Evolutionary conservation across 1,140 invertebrate genomes (phyloP), one percentile per base, ranked within the genome.

Genomic region (Drosophila obscura): DNA sequence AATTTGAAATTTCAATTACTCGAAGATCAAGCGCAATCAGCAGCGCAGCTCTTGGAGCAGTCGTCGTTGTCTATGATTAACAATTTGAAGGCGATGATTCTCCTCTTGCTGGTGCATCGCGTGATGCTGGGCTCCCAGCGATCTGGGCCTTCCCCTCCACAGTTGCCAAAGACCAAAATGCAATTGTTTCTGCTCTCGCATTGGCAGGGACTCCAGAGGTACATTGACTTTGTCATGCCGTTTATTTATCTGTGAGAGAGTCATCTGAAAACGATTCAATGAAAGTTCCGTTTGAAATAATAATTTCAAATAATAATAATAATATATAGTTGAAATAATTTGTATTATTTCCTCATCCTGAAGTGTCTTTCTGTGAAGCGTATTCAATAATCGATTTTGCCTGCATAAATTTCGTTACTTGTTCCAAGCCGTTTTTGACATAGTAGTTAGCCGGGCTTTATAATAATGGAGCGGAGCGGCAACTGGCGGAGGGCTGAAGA

Each of bases 21-120:
- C 44, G 74, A 77, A 82, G 74, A 85, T 85, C 81, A 88, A 74
- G 81, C 65, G 82, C 82, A 85, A 85, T 85, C 83, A 88, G 68
- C 80, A 80, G 60, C 49, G 53, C 26, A 41, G 44, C 60, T 56
- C 51, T 46, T 52, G 51, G 5, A 31, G 31, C 53, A 60, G 62
- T 64, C 73, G 65, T 71, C 58, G 58, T 66, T 79, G 49, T 28
- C 13, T 11, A n/a, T 80, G 81, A 85, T 85, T 83, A 80, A 85
- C 71, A 71, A 80, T 60, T 53, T 16, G 39, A 19, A 60, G 68
- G 65, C 67, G 49, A 73, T 51, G 49, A 49, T 39, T 16, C 58
- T 49, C 45, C 52, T 53, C 50, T 74, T 58, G 52, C 39, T 60
- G 50, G 63, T 16, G 44, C 43, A 61, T 73, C 73, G 73, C 73